phyloP scores from a whole-genome alignment of 2,113 vertebrate genomes.

The Girardinichthys multiradiatus region DNA sequence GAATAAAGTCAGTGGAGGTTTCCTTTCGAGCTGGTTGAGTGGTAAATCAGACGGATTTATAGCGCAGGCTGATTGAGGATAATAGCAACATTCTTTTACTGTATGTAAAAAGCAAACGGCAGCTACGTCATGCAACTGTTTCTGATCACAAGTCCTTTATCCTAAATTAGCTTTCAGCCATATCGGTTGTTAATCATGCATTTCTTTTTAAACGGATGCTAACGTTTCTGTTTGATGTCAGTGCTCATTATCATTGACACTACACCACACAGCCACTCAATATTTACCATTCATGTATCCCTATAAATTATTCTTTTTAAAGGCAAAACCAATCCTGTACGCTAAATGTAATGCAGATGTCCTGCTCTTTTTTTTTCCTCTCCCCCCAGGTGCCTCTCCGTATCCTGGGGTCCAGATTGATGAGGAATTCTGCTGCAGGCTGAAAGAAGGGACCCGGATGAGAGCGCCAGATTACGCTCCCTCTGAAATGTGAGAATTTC shows the following conservation, averaged over 20 bases:
- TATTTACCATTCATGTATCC: neutral
- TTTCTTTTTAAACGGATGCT: neutral
- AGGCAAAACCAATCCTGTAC: conserved; percentile 2
- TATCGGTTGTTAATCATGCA: neutral
- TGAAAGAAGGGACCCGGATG: conserved; percentile 94
- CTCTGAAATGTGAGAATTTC: conserved; percentile 88
- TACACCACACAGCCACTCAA: neutral
- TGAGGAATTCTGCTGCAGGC: conserved; percentile 91
- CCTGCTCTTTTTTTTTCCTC: neutral
- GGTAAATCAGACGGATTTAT: conserved; percentile 24
- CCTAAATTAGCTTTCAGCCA: neutral
- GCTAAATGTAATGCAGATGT: neutral
- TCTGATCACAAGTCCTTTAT: conserved; percentile 6
- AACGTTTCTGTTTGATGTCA: neutral
- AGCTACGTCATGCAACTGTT: conserved; percentile 9
- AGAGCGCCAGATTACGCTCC: conserved; percentile 91
- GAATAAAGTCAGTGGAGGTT: conserved; percentile 19
- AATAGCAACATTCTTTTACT: conserved; percentile 11
- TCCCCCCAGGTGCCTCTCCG: conserved; percentile 86
- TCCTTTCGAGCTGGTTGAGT: conserved; percentile 13
- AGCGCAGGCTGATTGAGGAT: conserved; percentile 7
- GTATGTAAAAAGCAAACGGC: neutral
- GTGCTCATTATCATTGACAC: neutral
- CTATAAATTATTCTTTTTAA: neutral
- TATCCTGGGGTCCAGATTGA: conserved; percentile 94